Percentiles rank a stretch among this genome's conserved stretches.
Evolutionary conservation across 2,797 vertebrate species (phyloP).

Genomic region (Cossypha polioptera): DNA sequence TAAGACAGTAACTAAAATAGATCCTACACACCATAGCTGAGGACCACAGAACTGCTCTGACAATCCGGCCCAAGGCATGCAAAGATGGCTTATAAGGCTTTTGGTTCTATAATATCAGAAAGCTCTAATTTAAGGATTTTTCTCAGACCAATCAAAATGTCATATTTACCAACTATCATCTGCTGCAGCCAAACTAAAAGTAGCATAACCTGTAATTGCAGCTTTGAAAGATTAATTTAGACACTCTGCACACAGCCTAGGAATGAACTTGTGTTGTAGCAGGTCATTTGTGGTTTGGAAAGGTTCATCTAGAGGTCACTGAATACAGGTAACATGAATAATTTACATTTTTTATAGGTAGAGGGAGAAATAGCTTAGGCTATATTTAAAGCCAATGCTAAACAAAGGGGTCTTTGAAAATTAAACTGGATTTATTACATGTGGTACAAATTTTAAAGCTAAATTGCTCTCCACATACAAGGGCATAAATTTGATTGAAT

Average conservation of each 20-base stretch:
- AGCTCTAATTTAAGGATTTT: conserved; percentile 23
- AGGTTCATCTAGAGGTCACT: conserved; percentile 54
- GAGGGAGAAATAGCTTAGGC: conserved; percentile 9
- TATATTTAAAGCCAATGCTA: conserved; percentile 7
- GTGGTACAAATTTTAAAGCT: conserved; percentile 28
- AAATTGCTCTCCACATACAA: conserved; percentile 11
- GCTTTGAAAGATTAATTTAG: conserved; percentile 57
- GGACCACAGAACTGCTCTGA: background rate
- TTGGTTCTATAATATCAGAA: background rate
- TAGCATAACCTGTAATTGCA: conserved; percentile 48
- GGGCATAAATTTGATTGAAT: conserved; percentile 31
- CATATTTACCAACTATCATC: conserved; percentile 54
- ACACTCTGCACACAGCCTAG: background rate
- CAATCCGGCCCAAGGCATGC: background rate
- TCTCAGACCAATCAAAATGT: conserved; percentile 13
- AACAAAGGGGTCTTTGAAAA: conserved; percentile 62
- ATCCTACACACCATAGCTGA: background rate
- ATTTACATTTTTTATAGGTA: conserved; percentile 17
- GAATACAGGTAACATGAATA: conserved; percentile 62
- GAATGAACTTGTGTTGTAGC: background rate
- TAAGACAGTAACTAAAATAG: background rate
- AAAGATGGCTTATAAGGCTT: background rate
- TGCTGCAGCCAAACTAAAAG: conserved; percentile 48
- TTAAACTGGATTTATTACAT: conserved; percentile 18
- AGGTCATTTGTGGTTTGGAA: conserved; percentile 20